phyloP scores from a whole-genome alignment of 2,113 vertebrate species.

The Lepus europaeus region DNA sequence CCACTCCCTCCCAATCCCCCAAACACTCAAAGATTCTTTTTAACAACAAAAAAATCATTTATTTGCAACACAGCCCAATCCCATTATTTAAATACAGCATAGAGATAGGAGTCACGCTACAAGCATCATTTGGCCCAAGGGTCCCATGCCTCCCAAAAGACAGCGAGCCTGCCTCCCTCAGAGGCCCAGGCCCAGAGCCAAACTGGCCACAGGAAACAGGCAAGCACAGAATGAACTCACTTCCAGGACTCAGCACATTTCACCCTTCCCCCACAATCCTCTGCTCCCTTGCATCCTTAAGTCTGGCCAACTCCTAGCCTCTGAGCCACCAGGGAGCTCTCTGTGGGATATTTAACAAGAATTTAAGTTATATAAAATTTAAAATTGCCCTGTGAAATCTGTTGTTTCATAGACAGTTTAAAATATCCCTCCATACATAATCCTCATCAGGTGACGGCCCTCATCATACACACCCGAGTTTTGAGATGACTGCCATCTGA shows the following conservation, averaged over 20 bases:
- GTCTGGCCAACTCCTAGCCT: not conserved
- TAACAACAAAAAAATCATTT: conserved; percentile 42
- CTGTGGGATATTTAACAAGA: not conserved
- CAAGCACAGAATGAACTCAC: not conserved
- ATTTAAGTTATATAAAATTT: conserved; percentile 37
- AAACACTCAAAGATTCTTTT: conserved; percentile 48
- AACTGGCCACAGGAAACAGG: not conserved
- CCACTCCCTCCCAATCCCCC: not conserved
- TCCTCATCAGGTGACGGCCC: not conserved
- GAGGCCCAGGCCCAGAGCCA: not conserved
- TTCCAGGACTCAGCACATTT: not conserved
- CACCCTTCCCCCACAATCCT: not conserved
- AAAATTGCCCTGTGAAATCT: conserved; percentile 19
- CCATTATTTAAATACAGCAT: conserved; percentile 56
- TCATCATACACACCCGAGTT: not conserved
- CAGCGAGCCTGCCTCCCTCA: not conserved
- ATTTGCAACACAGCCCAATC: conserved; percentile 60
- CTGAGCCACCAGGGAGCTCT: not conserved
- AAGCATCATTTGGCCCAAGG: not conserved
- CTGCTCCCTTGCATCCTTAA: not conserved
- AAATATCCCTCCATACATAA: conserved; percentile 31
- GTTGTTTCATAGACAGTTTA: conserved; percentile 12
- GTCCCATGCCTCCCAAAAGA: not conserved
- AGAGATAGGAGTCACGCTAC: conserved; percentile 22
- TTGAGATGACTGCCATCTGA: conserved; percentile 20